phyloP scores from a whole-genome alignment of 2,797 vertebrate species.

The Phaenicophaeus curvirostris region DNA sequence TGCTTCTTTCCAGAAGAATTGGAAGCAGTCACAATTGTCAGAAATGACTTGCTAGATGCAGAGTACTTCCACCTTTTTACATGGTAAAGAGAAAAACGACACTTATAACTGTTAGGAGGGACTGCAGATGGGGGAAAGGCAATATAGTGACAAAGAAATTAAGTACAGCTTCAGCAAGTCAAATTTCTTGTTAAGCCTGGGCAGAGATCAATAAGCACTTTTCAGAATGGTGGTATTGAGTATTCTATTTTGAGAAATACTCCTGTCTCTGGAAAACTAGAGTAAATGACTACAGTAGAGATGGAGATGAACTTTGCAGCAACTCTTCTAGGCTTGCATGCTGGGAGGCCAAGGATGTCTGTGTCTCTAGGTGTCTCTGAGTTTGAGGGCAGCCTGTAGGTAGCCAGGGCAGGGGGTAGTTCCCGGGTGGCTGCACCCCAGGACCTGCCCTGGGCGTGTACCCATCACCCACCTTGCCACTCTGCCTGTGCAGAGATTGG shows the following conservation, averaged over 20 bases:
- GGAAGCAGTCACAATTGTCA: neutral
- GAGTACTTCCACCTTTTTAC: rapidly evolving
- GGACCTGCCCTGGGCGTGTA: too few relatives aligned
- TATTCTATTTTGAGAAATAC: slow-evolving; percentile 54
- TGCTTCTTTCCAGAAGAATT: neutral
- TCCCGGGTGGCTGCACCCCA: too few relatives aligned
- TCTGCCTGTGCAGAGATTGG: too few relatives aligned
- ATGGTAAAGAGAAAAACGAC: neutral
- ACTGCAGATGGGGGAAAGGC: neutral
- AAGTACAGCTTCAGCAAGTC: slow-evolving; percentile 48
- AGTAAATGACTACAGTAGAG: neutral
- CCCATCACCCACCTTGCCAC: too few relatives aligned
- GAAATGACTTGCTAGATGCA: neutral
- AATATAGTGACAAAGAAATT: slow-evolving; percentile 41
- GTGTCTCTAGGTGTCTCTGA: neutral
- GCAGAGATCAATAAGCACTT: slow-evolving; percentile 62
- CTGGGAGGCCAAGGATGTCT: neutral
- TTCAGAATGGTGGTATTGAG: slow-evolving; percentile 18
- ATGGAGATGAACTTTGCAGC: neutral
- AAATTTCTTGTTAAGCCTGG: slow-evolving; percentile 50
- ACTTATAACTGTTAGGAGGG: neutral
- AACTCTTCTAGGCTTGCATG: neutral
- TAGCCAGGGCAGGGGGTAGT: too few relatives aligned
- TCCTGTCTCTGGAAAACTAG: neutral
- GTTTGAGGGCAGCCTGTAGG: too few relatives aligned